Base-by-base conservation (phyloP, 2,888 invertebrate genomes). In the Caenorhabditis virilis region DNA sequence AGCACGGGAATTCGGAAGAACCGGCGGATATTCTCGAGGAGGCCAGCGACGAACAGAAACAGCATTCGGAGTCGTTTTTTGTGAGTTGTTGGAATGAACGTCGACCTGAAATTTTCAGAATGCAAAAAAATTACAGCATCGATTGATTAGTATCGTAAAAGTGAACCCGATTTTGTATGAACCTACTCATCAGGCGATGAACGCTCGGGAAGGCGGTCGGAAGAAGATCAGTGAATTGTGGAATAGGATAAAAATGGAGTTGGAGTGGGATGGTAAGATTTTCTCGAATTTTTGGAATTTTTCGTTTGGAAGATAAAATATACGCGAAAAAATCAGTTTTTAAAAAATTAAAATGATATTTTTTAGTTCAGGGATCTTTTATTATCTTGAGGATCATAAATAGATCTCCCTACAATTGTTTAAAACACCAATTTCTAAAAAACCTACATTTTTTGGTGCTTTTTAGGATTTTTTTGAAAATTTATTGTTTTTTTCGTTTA, bases 241-340 rank as follows among this genome's bases (percentile, higher is more conserved):
- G 63, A 38, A 50, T 30, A 35, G 50, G 15, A 54, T 63, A 20
- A 39, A 50, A 1, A 33, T 16, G 2, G 54, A 63, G 25, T 51
- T 63, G 6, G 30, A 45, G 11, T 63, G 63, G 63, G 47, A 57
- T n/a, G 30, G 30, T 30, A 9, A 13, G 30, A 9, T 30, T n/a
- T n/a, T n/a, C n/a, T n/a, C 6, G 13, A 30, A 6, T 30, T 30
- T 30, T 30, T 30, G 13, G 13, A 30, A 30, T 30, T 30, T 9
- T 30, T 30, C 13, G 6, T 30, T 30, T 30, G 6, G 13, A 6
- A 30, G 13, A 30, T 30, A 30, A 30, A 30, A 30, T 30, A 9
- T 9, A 30, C 6, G 13, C 30, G 30, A n/a, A n/a, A n/a, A n/a
- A n/a, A n/a, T n/a, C n/a, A n/a, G n/a, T n/a, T n/a, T n/a, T n/a